Percentiles rank a stretch among this genome's conserved stretches.
phyloP scores from a whole-genome alignment of 2,797 vertebrate genomes.

The Sphenopsis melanotis region DNA sequence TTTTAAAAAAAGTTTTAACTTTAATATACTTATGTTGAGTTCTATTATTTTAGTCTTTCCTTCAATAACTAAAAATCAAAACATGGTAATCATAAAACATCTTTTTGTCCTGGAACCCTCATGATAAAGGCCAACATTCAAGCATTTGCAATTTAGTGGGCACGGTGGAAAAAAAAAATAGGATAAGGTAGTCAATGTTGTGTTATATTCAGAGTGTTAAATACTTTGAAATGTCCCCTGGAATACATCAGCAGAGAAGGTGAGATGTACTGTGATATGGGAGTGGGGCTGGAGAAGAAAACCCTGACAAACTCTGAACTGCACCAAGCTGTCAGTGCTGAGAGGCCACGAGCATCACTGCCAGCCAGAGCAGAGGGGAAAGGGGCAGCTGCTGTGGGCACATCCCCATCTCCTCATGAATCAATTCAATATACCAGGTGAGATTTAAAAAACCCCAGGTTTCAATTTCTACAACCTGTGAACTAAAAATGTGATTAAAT shows the following conservation, averaged over 20 bases:
- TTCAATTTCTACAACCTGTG: not conserved
- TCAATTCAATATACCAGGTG: not conserved
- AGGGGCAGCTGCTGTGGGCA: not conserved
- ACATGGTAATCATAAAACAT: not conserved
- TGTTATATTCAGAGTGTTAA: not conserved
- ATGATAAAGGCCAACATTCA: not conserved
- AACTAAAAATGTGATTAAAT: not conserved
- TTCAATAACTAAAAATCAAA: not conserved
- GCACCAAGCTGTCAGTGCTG: not conserved
- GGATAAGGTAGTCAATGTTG: not conserved
- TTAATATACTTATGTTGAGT: not conserved
- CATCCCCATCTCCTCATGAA: not conserved
- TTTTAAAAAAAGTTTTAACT: not conserved
- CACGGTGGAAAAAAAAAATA: not conserved
- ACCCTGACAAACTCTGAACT: not conserved
- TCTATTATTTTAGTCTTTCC: not conserved
- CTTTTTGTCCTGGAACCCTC: not conserved
- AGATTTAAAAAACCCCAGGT: not conserved
- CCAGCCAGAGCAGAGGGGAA: not conserved
- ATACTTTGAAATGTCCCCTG: not conserved
- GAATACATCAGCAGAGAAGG: not conserved
- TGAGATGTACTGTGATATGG: not conserved
- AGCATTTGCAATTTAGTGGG: not conserved
- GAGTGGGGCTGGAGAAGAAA: not conserved
- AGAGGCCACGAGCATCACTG: not conserved